Evolutionary conservation across 1,140 invertebrate species (phyloP).

Genomic region (Brachionus sp.): DNA sequence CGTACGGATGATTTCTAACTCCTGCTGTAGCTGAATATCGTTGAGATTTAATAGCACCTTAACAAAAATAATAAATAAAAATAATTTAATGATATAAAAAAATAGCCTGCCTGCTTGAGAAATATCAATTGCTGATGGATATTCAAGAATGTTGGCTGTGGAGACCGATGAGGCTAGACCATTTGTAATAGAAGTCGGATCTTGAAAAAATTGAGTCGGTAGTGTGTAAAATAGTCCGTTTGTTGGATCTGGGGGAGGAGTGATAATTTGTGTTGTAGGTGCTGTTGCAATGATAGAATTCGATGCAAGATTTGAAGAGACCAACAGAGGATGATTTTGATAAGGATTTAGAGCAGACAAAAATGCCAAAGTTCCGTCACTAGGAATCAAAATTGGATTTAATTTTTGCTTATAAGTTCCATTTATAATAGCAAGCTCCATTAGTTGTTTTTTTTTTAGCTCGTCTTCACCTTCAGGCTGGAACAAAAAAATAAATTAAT

Average conservation of each 20-base stretch:
- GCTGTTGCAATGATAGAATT: not conserved
- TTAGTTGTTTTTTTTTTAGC: slow-evolving; percentile 95
- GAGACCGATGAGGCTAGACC: not conserved
- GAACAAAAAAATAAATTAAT: slow-evolving; percentile 49
- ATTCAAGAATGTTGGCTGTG: not conserved
- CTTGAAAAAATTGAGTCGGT: slow-evolving; percentile 37
- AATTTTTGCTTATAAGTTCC: slow-evolving; percentile 86
- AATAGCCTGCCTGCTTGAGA: slow-evolving; percentile 13
- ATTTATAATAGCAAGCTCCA: slow-evolving; percentile 99
- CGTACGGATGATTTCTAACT: slow-evolving; percentile 27
- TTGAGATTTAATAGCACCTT: slow-evolving; percentile 6
- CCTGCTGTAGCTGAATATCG: not conserved
- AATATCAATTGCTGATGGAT: not conserved
- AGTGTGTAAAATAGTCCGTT: not conserved
- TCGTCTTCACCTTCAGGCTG: slow-evolving; percentile 99
- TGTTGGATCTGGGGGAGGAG: slow-evolving; percentile 28
- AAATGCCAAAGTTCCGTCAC: slow-evolving; percentile 14
- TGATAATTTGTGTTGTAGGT: slow-evolving; percentile 36
- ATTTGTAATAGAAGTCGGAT: not conserved
- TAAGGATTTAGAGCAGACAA: slow-evolving; percentile 1
- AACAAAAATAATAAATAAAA: not conserved
- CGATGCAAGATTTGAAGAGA: not conserved
- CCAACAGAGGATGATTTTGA: not conserved
- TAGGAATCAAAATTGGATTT: slow-evolving; percentile 29
- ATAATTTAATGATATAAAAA: not conserved